Evolutionary conservation across 92 coral and sea anemone genomes (phyloP), one percentile per base, ranked within the genome.

Genomic region (Muricea muricata): DNA sequence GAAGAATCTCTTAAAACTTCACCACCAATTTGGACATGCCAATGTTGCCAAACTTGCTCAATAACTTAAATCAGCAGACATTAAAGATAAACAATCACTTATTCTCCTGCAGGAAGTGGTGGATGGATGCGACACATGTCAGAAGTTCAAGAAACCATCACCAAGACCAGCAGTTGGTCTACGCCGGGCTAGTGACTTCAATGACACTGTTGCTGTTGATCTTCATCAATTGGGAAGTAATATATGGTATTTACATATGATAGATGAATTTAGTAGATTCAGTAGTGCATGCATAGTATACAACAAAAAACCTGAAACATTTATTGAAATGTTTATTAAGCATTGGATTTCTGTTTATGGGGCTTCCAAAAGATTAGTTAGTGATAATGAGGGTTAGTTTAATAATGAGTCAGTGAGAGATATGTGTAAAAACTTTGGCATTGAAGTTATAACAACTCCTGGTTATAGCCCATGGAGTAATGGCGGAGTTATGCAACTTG

Each of bases 401-500:
- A 34, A 46, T 11, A 66, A 81, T 46, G 26, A 40, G 3, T 52
- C 24, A 13, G 25, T 18, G 2, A 60, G 74, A 35, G 85, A 80
- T 4, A 80, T 80, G 75, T 58, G 76, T 60, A 76, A 63, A 80
- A 39, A 20, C 4, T 35, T 80, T 10, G 63, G 48, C 65, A 47
- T 37, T 37, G 42, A 37, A 37, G 42, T 37, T 37, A 30, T 54
- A 12, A 65, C 39, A 42, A 81, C 86, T 32, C 77, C 86, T 15
- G 86, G 78, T 14, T 74, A 81, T 41, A 39, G 60, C 9, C 78
- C 86, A 34, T 81, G 76, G 76, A 35, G 57, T 39, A 81, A 81
- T 55, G 76, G 86, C 13, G 11, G 86, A 81, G 45, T 50, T 65
- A 26, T 65, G 67, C 21, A 65, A 78, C 58, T 21, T n/a, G n/a